Percentiles rank a stretch among this genome's conserved stretches.
phyloP scores from a whole-genome alignment of 1,140 invertebrate species.

The Drosophila chauvacae region DNA sequence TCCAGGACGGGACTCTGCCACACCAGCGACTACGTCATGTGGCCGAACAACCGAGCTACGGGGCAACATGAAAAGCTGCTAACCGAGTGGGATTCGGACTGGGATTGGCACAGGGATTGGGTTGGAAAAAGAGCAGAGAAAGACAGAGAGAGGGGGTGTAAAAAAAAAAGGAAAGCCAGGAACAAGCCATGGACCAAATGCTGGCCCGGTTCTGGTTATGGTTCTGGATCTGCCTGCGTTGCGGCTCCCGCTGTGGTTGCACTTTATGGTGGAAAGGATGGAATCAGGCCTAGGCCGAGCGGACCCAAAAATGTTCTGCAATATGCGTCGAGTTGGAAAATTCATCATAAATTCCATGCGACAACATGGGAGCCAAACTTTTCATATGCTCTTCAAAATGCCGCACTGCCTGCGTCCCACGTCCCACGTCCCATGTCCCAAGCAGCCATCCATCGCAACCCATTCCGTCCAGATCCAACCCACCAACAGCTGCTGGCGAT shows the following conservation, averaged over 20 bases:
- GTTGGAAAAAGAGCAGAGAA: conserved; percentile 34
- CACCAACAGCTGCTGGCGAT: conserved; percentile 54
- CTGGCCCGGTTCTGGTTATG: conserved; percentile 38
- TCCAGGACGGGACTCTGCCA: conserved; percentile 10
- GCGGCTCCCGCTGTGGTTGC: conserved; percentile 72
- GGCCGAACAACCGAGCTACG: conserved; percentile 67
- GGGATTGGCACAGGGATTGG: conserved; percentile 7
- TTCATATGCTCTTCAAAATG: conserved; percentile 69
- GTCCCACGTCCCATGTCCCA: conserved; percentile 18
- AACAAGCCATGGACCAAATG: conserved; percentile 66
- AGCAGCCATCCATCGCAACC: conserved; percentile 19
- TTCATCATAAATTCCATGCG: conserved; percentile 82
- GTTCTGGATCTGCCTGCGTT: conserved; percentile 47
- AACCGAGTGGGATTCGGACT: conserved; percentile 33
- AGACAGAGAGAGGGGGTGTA: not conserved
- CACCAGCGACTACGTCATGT: conserved; percentile 64
- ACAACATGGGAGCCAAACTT: conserved; percentile 73
- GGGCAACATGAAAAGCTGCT: conserved; percentile 47
- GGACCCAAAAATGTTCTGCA: conserved; percentile 79
- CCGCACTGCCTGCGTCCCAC: conserved; percentile 35
- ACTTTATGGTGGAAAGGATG: conserved; percentile 54
- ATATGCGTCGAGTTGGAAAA: conserved; percentile 79
- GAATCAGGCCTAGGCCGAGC: conserved; percentile 49
- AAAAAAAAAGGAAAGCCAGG: conserved; percentile 26
- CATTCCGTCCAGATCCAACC: conserved; percentile 16